These are phyloP conservation scores for Suncus etruscus DNA, from an alignment of 2,113 vertebrate genomes.

Conservation along the genomic window DNA sequence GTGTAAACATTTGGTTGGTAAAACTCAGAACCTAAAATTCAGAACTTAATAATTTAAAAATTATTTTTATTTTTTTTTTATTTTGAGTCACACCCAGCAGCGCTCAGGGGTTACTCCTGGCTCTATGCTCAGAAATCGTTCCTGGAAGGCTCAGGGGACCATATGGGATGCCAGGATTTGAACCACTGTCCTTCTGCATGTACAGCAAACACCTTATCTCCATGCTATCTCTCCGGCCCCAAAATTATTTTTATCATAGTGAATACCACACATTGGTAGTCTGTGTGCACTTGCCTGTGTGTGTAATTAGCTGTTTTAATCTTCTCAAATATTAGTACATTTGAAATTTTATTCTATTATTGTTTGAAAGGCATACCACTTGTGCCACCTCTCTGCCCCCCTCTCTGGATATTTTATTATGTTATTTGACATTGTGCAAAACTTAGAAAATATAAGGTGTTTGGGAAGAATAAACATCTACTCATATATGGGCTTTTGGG, in stretches of 20 bases:
- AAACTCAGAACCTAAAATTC: constrained; percentile 35
- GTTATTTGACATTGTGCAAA: neutral
- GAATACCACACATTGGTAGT: neutral
- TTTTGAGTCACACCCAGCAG: no score
- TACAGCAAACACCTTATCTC: no score
- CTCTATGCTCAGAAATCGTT: no score
- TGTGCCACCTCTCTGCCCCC: no score
- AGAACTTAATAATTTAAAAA: constrained; percentile 14
- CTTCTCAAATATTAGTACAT: constrained; percentile 3
- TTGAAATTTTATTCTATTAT: constrained; percentile 27
- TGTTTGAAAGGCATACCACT: constrained; percentile 1
- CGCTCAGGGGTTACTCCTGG: no score
- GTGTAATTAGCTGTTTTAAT: constrained; percentile 22
- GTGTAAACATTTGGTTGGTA: constrained; percentile 1
- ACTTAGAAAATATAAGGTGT: neutral
- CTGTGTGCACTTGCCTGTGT: neutral
- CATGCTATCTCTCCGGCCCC: no score
- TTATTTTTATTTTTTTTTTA: neutral
- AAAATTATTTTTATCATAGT: neutral
- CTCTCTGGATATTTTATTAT: constrained; percentile 14
- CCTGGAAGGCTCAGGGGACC: no score
- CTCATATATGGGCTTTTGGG: constrained; percentile 37
- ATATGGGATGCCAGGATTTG: no score
- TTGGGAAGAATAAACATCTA: neutral
- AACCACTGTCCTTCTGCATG: no score